phyloP scores from a whole-genome alignment of 2,888 invertebrate species.

The Lottia gigantea region DNA sequence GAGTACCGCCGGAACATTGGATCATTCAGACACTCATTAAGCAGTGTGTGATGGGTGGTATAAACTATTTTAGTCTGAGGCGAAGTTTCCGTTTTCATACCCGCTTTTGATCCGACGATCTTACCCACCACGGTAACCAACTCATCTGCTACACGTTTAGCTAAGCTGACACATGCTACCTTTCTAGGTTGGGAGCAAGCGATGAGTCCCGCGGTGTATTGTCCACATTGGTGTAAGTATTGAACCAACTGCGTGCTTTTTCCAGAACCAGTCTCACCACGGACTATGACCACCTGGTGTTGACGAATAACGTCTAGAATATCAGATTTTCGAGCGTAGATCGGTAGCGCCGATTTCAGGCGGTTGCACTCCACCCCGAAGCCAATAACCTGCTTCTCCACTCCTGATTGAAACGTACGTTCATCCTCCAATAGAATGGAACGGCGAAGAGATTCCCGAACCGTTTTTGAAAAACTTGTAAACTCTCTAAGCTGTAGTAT shows the following conservation, averaged over 20 bases:
- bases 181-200: constrained; percentile 68
- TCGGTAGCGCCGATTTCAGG: constrained; percentile 53
- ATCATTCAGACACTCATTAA: constrained; percentile 62
- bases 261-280: constrained; percentile 68
- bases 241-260: no score
- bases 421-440: no score
- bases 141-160: constrained; percentile 62
- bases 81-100: constrained; percentile 41
- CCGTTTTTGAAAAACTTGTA: no score
- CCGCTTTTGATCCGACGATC: constrained; percentile 59
- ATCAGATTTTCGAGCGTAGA: constrained; percentile 55
- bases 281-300: constrained; percentile 59
- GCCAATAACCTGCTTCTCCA: neutral
- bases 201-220: constrained; percentile 46
- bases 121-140: constrained; percentile 54
- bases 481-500: no score
- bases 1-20: constrained; percentile 41
- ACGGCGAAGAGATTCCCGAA: no score
- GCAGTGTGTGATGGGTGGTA: constrained; percentile 64
- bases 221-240: constrained; percentile 59
- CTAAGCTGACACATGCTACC: constrained; percentile 66
- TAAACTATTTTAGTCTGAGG: constrained; percentile 57
- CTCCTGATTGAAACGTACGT: no score
- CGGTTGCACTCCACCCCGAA: constrained; percentile 52
- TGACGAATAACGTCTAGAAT: constrained; percentile 46